These are phyloP conservation scores for Gymnocypris eckloni DNA, from an alignment of 2,797 vertebrate genomes.

Conservation along the genomic window DNA sequence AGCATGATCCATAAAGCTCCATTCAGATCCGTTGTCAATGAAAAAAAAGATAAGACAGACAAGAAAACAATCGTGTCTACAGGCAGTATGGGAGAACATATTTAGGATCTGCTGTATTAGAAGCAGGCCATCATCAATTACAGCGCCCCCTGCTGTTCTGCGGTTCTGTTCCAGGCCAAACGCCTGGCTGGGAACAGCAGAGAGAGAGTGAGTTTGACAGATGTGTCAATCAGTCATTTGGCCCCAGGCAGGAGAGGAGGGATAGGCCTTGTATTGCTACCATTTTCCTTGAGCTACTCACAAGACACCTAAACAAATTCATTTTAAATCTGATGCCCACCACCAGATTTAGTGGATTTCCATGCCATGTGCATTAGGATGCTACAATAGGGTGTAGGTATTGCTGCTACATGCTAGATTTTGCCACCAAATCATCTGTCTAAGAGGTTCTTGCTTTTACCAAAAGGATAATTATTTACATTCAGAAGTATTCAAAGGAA, in stretches of 20 bases:
- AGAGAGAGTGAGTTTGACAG: conserved; percentile 53
- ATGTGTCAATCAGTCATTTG: conserved; percentile 61
- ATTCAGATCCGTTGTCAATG: neutral
- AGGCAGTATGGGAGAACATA: conserved; percentile 5
- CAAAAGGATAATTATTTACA: conserved; percentile 27
- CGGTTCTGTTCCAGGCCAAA: conserved; percentile 24
- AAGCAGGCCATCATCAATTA: conserved; percentile 67
- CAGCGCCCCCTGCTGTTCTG: conserved; percentile 47
- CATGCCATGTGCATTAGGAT: conserved; percentile 5
- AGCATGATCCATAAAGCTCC: neutral
- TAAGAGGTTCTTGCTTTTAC: conserved; percentile 22
- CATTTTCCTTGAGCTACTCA: conserved; percentile 1
- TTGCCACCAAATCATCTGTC: neutral
- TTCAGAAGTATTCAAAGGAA: conserved; percentile 14
- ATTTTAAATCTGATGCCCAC: conserved; percentile 5
- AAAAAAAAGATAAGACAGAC: neutral
- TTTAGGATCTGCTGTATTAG: conserved; percentile 60
- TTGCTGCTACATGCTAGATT: conserved; percentile 41
- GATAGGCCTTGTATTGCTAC: conserved; percentile 21
- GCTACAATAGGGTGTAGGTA: conserved; percentile 12
- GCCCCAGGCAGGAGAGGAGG: conserved; percentile 29
- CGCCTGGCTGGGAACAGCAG: conserved; percentile 52
- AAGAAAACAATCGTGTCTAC: neutral
- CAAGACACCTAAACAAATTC: conserved; percentile 7
- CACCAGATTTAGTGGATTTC: neutral